These are phyloP conservation scores for Leptocoma aspasia DNA, from an alignment of 2,113 vertebrate genomes.

Conservation along the genomic window DNA sequence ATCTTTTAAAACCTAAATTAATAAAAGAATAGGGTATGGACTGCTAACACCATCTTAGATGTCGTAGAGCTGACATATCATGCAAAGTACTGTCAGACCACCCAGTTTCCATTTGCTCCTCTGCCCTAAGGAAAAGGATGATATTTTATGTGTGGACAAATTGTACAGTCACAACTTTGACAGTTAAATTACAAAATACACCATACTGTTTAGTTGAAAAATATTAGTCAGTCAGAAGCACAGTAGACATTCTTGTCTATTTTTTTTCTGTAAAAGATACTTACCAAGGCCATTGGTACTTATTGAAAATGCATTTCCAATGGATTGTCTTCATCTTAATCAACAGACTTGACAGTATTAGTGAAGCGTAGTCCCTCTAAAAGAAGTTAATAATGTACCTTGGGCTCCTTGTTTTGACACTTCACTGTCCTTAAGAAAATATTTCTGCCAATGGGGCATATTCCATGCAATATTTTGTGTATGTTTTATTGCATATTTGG, in stretches of 20 bases:
- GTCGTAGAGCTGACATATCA: background rate
- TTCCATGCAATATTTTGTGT: background rate
- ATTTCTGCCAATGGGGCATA: background rate
- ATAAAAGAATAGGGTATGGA: background rate
- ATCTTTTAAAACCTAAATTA: background rate
- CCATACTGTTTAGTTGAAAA: background rate
- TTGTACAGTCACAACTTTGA: background rate
- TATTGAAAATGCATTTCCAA: conserved; percentile 32
- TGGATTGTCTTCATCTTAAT: conserved; percentile 20
- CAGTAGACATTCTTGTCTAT: background rate
- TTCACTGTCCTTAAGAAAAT: background rate
- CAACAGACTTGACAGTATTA: background rate
- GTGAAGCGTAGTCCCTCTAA: background rate
- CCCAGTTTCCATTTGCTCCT: background rate
- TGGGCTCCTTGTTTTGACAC: background rate
- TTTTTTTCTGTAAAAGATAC: background rate
- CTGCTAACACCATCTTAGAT: background rate
- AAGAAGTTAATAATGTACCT: background rate
- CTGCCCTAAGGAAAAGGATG: background rate
- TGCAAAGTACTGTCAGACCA: background rate
- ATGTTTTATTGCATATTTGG: background rate
- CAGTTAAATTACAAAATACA: background rate
- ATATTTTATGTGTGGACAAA: background rate
- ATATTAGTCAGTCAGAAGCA: background rate
- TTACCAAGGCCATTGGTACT: background rate